Conservation (phyloP, 2,888 invertebrate species). For the Aradus depressus region DNA sequence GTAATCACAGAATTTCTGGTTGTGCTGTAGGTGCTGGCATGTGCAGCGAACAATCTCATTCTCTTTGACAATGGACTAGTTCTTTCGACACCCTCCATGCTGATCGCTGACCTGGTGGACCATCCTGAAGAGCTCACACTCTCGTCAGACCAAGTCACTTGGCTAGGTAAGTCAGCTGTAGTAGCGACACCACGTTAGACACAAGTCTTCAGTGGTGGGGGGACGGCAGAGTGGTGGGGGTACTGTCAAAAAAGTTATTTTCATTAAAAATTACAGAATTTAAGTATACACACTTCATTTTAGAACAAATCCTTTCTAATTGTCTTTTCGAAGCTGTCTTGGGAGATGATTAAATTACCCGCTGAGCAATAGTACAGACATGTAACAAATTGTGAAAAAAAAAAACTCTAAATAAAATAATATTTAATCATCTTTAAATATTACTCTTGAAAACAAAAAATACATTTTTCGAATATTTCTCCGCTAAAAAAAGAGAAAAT, state of each 20-base stretch:
- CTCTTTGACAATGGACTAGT: constrained; percentile 48
- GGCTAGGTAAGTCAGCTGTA: constrained; percentile 43
- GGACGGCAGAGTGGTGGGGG: background rate
- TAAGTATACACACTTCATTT: too few species aligned
- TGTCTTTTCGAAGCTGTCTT: too few species aligned
- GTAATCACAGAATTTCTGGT: background rate
- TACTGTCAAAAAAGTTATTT: background rate
- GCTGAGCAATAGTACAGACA: too few species aligned
- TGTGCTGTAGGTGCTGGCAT: constrained; percentile 42
- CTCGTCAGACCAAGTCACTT: constrained; percentile 44
- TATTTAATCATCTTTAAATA: too few species aligned
- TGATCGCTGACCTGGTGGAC: constrained; percentile 44
- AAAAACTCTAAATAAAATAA: too few species aligned
- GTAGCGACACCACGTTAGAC: background rate
- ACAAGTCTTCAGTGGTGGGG: background rate
- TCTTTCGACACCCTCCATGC: constrained; percentile 47
- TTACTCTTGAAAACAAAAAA: too few species aligned
- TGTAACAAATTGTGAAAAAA: too few species aligned
- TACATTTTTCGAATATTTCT: too few species aligned
- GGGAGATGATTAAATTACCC: too few species aligned
- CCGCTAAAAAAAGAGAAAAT: too few species aligned
- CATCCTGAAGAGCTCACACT: constrained; percentile 41
- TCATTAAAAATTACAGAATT: background rate
- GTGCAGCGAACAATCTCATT: constrained; percentile 44
- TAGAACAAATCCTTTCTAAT: too few species aligned